A percentile compares a stretch with the other conserved stretches of the same genome.
Conservation (phyloP, 1,140 invertebrate species). For the Anastrepha obliqua region DNA sequence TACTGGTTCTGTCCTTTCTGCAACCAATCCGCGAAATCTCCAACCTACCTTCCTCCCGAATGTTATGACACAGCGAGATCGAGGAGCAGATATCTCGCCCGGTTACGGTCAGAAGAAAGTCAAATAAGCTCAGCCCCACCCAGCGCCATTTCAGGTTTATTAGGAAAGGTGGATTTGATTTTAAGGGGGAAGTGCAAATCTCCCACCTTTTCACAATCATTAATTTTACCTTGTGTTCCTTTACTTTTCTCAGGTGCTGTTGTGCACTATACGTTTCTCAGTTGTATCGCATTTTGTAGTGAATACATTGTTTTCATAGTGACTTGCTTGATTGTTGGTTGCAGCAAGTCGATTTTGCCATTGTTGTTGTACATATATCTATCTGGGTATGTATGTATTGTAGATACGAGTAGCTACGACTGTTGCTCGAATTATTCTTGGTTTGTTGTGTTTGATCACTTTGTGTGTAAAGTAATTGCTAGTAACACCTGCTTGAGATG, state of each 20-base stretch:
- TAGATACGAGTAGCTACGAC: slow-evolving; percentile 20
- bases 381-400: background rate
- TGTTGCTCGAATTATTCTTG: slow-evolving; percentile 36
- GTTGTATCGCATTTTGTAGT: background rate
- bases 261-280: background rate
- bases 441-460: slow-evolving; percentile 46
- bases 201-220: no score
- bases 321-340: background rate
- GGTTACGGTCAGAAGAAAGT: no score
- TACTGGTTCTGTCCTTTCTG: no score
- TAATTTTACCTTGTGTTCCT: background rate
- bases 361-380: background rate
- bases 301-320: background rate
- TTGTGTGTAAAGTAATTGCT: slow-evolving; percentile 53
- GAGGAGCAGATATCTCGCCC: no score
- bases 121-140: no score
- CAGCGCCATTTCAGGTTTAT: no score
- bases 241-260: slow-evolving; percentile 17
- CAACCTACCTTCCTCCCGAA: no score
- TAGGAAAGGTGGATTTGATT: no score
- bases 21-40: no score
- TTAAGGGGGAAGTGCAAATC: no score
- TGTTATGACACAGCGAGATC: no score
- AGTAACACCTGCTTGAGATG: slow-evolving; percentile 54
- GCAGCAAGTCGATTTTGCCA: background rate